Percentiles rank a stretch among this genome's conserved stretches.
These are phyloP conservation scores for Mactromeris polynyma DNA, from an alignment of 2,888 invertebrate genomes.

Conservation along the genomic window DNA sequence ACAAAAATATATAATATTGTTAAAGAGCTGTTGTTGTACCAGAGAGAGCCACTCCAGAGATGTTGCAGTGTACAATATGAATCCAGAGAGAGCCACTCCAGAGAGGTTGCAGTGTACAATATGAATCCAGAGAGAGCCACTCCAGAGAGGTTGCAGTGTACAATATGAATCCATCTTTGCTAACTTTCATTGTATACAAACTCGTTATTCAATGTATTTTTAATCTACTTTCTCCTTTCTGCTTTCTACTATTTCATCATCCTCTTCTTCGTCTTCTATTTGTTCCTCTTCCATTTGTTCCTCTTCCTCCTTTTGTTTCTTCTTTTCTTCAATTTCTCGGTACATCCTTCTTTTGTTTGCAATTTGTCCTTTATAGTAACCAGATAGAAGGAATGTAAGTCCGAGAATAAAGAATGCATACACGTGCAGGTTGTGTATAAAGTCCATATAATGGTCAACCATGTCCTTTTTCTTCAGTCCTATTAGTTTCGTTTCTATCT, in stretches of 20 bases:
- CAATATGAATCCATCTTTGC: no score
- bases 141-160: no score
- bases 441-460: constrained; percentile 68
- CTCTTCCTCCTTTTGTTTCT: constrained; percentile 30
- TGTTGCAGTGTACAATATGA: no score
- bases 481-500: constrained; percentile 76
- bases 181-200: background rate
- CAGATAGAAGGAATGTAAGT: constrained; percentile 63
- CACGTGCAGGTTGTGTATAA: constrained; percentile 59
- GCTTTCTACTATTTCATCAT: background rate
- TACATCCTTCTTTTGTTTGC: constrained; percentile 61
- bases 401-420: constrained; percentile 70
- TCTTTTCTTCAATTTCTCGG: constrained; percentile 57
- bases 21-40: no score
- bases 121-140: no score
- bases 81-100: no score
- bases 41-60: no score
- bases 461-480: constrained; percentile 70
- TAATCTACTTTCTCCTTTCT: background rate
- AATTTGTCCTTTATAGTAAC: constrained; percentile 61
- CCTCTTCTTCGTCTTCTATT: background rate
- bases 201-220: background rate
- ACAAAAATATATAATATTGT: no score
- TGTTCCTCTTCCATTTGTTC: constrained; percentile 30
- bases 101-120: no score